Evolutionary conservation across 2,113 vertebrate genomes (phyloP), one percentile per base, ranked within the genome.

Genomic region (Lynx canadensis): DNA sequence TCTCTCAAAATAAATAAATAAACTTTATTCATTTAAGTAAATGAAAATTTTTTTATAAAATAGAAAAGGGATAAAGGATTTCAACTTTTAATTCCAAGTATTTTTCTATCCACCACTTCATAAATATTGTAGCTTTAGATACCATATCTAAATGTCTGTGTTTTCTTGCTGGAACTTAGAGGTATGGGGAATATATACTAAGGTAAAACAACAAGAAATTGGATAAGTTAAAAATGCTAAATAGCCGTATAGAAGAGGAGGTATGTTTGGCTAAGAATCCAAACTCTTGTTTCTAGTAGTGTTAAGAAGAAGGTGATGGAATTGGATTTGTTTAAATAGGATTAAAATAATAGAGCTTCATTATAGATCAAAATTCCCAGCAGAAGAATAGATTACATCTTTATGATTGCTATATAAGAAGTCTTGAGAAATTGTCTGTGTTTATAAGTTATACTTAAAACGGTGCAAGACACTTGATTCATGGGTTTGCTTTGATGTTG

Each of bases 401-500:
- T 83, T 84, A 33, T 92, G 7, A 69, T 48, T 73, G 19, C 68
- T 60, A 1, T 87, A 55, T 81, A 33, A 84, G 52, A 81, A 74
- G 50, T 50, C 33, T 78, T 84, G 66, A 95, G 52, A 66, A 84
- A 33, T 78, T 38, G 10, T 89, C 38, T 48, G 38, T 91, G 29
- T 66, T 71, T 48, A 68, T 73, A 83, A 74, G 14, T 96, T 93
- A 69, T 5, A 6, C 27, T 80, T 78, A 60, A 89, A 87, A 52
- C 36, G 25, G 31, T 93, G 10, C 23, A n/a, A 29, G 15, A 80
- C 21, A 71, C 21, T 87, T 92, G 23, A 15, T 88, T 88, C 86
- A 21, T 95, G 38, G 82, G 33, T 90, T 95, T 95, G 16, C 65
- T 95, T 88, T 91, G 41, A 21, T 93, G 11, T 50, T 81, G 23